Evolutionary conservation across 2,113 vertebrate species (phyloP).

Genomic region (Zootoca vivipara): DNA sequence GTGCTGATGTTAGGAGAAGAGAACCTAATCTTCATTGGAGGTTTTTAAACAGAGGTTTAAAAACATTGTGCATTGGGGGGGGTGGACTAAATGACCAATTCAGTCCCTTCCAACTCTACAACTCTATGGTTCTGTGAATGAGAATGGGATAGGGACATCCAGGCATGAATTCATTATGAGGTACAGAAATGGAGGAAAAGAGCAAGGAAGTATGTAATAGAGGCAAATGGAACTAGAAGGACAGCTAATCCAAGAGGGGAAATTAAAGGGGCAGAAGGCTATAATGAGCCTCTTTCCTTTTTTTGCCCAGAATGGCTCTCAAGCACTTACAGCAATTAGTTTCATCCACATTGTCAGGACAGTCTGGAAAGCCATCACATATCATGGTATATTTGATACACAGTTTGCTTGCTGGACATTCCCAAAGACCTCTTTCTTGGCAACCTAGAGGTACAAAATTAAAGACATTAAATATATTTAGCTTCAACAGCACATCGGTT

Average conservation of each 20-base stretch:
- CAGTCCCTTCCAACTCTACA: too few relatives aligned
- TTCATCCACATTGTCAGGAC: constrained; percentile 89
- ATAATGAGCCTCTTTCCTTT: not conserved
- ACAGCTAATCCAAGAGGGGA: not conserved
- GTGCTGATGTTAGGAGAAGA: too few relatives aligned
- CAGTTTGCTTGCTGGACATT: constrained; percentile 85
- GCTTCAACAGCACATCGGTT: not conserved
- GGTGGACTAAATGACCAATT: too few relatives aligned
- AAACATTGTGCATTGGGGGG: too few relatives aligned
- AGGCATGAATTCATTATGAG: not conserved
- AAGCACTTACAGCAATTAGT: constrained; percentile 90
- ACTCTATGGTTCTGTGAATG: too few relatives aligned
- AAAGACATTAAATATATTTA: constrained; percentile 13
- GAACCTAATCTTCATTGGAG: too few relatives aligned
- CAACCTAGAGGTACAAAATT: constrained; percentile 81
- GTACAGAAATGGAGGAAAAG: not conserved
- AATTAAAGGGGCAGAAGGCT: not conserved
- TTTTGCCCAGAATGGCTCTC: not conserved
- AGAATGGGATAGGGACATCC: not conserved
- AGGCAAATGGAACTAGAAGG: not conserved
- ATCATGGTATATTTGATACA: constrained; percentile 89
- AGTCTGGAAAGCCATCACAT: constrained; percentile 97
- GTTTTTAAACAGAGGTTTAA: too few relatives aligned
- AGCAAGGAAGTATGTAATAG: not conserved
- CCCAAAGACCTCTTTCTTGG: constrained; percentile 90